A percentile compares a stretch with the other conserved stretches of the same genome.
phyloP scores from a whole-genome alignment of 1,140 invertebrate genomes.

The Aphelinus atriplicis region DNA sequence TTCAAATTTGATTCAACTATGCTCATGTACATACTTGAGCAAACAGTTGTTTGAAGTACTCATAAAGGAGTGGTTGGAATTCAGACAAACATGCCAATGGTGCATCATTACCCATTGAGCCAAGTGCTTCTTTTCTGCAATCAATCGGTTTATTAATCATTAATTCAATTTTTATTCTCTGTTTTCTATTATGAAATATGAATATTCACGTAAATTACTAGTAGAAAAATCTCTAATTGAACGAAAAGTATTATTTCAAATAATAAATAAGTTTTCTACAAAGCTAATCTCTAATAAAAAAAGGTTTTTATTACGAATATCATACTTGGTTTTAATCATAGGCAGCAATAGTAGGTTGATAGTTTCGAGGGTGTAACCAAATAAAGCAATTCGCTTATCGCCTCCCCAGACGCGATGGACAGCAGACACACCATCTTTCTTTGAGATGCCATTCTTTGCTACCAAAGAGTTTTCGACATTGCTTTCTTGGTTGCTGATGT shows the following conservation, averaged over 20 bases:
- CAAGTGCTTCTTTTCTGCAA: conserved; percentile 94
- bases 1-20: no score
- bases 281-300: conserved; percentile 7
- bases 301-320: conserved; percentile 35
- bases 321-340: conserved; percentile 95
- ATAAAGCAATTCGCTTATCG: conserved; percentile 89
- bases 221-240: no score
- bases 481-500: conserved; percentile 49
- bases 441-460: conserved; percentile 40
- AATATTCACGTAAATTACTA: no score
- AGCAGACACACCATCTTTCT: conserved; percentile 55
- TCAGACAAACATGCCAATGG: conserved; percentile 95
- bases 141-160: background rate
- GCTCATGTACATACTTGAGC: conserved; percentile 77
- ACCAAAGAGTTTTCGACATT: conserved; percentile 54
- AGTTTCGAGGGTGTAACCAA: conserved; percentile 95
- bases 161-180: background rate
- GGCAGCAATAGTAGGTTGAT: conserved; percentile 93
- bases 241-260: no score
- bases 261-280: no score
- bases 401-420: conserved; percentile 71
- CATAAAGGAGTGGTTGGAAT: conserved; percentile 94
- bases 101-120: conserved; percentile 99
- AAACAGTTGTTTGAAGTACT: conserved; percentile 99
- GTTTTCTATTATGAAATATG: background rate